phyloP scores from a whole-genome alignment of 2,113 vertebrate species.

The Naja naja region DNA sequence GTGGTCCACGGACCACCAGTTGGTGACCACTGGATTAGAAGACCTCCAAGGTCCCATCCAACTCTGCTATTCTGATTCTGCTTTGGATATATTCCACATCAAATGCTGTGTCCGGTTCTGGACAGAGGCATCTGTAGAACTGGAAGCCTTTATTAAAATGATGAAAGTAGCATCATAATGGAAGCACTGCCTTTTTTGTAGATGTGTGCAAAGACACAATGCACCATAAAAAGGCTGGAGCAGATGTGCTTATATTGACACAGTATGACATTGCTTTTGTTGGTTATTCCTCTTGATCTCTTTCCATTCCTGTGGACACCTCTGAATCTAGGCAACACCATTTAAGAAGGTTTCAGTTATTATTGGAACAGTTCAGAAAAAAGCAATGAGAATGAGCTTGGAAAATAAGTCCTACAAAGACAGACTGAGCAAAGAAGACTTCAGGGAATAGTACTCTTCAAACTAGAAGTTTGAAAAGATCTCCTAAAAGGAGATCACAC shows the following conservation, averaged over 20 bases:
- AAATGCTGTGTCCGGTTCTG: background rate
- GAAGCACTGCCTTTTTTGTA: background rate
- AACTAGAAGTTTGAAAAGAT: too few relatives aligned
- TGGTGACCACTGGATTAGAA: background rate
- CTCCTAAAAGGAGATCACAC: background rate
- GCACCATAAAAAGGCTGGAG: background rate
- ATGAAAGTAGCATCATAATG: background rate
- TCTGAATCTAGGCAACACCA: background rate
- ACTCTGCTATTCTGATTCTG: background rate
- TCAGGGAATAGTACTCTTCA: background rate
- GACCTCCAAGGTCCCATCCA: background rate
- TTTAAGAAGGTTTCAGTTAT: background rate
- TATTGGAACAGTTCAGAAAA: background rate
- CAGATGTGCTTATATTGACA: background rate
- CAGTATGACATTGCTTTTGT: background rate
- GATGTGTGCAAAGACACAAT: background rate
- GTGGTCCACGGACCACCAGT: too few relatives aligned
- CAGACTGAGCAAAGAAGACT: background rate
- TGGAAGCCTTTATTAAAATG: background rate
- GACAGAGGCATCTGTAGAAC: background rate
- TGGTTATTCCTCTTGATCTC: background rate
- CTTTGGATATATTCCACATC: background rate
- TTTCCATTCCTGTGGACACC: background rate
- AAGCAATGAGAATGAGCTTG: background rate
- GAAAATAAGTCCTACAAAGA: background rate